Percentiles rank a stretch among this genome's conserved stretches.
Evolutionary conservation across 2,888 invertebrate species (phyloP).

Genomic region (Rotaria magnacalcarata): DNA sequence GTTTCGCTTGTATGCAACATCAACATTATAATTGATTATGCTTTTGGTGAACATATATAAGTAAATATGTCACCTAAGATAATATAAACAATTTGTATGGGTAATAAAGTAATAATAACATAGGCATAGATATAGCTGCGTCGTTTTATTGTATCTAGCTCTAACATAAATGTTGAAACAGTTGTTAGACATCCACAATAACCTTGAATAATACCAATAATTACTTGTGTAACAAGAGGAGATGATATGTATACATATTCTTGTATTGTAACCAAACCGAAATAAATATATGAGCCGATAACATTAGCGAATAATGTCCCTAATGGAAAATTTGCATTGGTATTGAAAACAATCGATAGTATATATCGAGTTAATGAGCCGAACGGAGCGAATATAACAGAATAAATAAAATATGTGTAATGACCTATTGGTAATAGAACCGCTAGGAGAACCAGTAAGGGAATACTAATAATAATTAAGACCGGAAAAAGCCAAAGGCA

Average conservation of each 20-base stretch:
- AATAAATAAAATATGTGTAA: conserved; percentile 21
- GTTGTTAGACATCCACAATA: conserved; percentile 20
- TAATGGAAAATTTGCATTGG: background rate
- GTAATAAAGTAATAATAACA: background rate
- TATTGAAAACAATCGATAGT: background rate
- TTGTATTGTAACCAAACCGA: background rate
- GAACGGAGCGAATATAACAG: background rate
- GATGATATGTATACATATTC: background rate
- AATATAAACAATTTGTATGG: background rate
- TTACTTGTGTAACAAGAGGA: background rate
- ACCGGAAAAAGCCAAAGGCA: background rate
- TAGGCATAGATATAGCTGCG: background rate
- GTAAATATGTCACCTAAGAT: background rate
- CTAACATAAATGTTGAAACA: conserved; percentile 22
- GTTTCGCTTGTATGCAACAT: too few species aligned
- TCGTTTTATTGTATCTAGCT: background rate
- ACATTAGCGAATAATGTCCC: background rate
- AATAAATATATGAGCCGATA: background rate
- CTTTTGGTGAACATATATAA: background rate
- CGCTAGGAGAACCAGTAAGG: background rate
- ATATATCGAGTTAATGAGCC: conserved; percentile 9
- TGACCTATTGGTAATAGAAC: background rate
- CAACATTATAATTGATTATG: too few species aligned
- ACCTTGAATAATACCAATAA: background rate
- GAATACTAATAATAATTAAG: background rate